Evolutionary conservation across 1,140 invertebrate species (phyloP), one percentile per base, ranked within the genome.

Genomic region (Tenebrio molitor): DNA sequence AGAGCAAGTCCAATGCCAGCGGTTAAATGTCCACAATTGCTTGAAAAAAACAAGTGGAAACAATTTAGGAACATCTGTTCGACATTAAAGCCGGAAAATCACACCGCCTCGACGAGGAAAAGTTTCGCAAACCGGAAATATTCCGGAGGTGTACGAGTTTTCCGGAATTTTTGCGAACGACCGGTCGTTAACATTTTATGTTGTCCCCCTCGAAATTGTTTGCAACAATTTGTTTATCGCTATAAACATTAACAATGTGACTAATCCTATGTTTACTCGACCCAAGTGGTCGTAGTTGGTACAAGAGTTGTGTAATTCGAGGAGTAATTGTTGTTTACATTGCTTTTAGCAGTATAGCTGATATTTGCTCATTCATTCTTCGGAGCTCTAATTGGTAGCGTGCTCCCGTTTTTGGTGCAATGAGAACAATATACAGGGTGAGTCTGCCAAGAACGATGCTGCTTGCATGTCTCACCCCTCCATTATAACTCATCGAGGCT

Each of bases 261-360:
- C 36, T 39, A 39, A 39, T 12, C 3, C 25, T 4, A 12, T 39
- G 36, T 58, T 58, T 58, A 58, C 50, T 58, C 29, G 50, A 58
- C 50, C 50, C 50, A 23, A 46, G 44, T n/a, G n/a, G n/a, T n/a
- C n/a, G n/a, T n/a, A n/a, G n/a, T 15, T 44, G 17, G 42, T 44
- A 44, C 42, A 44, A 44, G 6, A 44, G 41, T 44, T 44, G 41
- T 15, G 42, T 15, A 44, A 44, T 50, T 50, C 21, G 6, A 21
- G 44, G 44, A 50, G 44, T 50, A 50, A 50, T 50, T 19, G 19
- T 17, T 50, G 44, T 50, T 50, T 50, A 50, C 44, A 50, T 50
- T 50, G 12, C 36, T 50, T 8, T 1, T 50, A 50, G 15, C 17
- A 50, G 44, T 17, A 50, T 50, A 15, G 17, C 44, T 29, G 44